Percentiles rank a stretch among this genome's conserved stretches.
Conservation (phyloP, 2,888 invertebrate genomes). For the Onthophagus sagittarius region DNA sequence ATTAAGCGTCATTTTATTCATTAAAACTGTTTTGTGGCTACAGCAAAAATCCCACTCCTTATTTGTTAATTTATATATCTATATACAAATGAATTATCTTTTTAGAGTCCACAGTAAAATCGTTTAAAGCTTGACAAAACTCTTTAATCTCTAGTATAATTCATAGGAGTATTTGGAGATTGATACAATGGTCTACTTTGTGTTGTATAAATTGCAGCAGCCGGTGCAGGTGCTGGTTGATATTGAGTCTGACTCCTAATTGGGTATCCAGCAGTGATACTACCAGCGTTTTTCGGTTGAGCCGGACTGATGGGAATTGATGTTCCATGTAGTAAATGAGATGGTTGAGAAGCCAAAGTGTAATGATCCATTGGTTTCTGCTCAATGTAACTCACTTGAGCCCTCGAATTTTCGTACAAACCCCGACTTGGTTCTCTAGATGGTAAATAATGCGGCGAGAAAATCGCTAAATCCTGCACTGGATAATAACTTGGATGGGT, state of each 20-base stretch:
- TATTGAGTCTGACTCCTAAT: slow-evolving; percentile 62
- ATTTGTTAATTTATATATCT: no score
- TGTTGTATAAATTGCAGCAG: slow-evolving; percentile 44
- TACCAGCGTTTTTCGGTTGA: slow-evolving; percentile 68
- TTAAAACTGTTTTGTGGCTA: background rate
- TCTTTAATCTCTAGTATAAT: slow-evolving; percentile 34
- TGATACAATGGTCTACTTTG: slow-evolving; percentile 46
- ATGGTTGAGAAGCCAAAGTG: slow-evolving; percentile 47
- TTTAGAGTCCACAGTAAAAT: no score
- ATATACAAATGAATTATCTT: no score
- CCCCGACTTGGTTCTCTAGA: slow-evolving; percentile 42
- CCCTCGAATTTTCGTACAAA: slow-evolving; percentile 42
- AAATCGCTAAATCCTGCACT: slow-evolving; percentile 47
- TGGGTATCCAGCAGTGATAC: slow-evolving; percentile 82
- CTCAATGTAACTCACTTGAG: slow-evolving; percentile 44
- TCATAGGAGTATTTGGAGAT: slow-evolving; percentile 40
- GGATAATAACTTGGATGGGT: slow-evolving; percentile 52
- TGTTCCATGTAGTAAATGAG: slow-evolving; percentile 54
- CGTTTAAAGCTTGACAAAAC: background rate
- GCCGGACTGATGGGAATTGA: slow-evolving; percentile 56
- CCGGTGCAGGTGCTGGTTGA: slow-evolving; percentile 40
- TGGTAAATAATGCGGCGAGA: slow-evolving; percentile 35
- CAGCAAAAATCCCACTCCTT: no score
- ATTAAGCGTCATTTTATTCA: background rate
- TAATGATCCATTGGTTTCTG: slow-evolving; percentile 46